Conservation (phyloP, 2,113 vertebrate species). For the Tachuris rubrigastra region DNA sequence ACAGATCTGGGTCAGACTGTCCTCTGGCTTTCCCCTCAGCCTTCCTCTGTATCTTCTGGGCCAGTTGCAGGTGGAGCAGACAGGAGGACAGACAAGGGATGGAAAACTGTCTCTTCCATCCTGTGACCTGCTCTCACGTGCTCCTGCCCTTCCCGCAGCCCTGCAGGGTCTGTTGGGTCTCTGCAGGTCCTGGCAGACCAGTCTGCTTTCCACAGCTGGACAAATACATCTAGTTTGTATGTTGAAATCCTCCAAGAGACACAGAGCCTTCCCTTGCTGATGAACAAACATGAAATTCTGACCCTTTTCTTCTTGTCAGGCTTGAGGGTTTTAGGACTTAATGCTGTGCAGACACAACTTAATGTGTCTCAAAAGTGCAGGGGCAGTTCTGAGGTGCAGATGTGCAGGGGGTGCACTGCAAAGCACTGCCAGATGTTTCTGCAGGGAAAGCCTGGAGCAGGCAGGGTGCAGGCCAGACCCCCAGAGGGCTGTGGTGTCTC, state of each 20-base stretch:
- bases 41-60: neutral
- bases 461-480: neutral
- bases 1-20: neutral
- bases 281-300: neutral
- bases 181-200: neutral
- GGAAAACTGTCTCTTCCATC: neutral
- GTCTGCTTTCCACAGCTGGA: neutral
- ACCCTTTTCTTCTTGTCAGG: neutral
- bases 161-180: neutral
- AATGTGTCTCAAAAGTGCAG: neutral
- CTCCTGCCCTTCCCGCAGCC: neutral
- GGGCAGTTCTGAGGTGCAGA: neutral
- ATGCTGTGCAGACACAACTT: too few species aligned
- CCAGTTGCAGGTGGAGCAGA: neutral
- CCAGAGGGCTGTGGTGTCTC: rapidly evolving
- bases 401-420: neutral
- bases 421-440: neutral
- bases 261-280: neutral
- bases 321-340: neutral
- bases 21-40: neutral
- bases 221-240: neutral
- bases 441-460: neutral
- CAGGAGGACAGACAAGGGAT: neutral
- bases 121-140: neutral
- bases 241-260: neutral